These are phyloP conservation scores for Misgurnus anguillicaudatus DNA, from an alignment of 2,113 vertebrate species.

Conservation along the genomic window DNA sequence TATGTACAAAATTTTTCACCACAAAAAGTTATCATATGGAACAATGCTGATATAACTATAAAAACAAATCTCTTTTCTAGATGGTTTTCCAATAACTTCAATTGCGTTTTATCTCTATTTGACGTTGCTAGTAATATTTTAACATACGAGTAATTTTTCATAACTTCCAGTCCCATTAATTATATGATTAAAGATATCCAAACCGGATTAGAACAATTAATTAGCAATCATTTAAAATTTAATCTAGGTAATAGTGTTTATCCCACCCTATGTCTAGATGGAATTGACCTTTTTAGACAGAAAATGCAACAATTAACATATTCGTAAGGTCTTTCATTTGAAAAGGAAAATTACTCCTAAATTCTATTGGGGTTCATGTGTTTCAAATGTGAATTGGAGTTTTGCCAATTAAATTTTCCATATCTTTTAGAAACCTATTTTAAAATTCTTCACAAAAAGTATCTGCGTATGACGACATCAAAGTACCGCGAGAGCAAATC, in stretches of 20 bases:
- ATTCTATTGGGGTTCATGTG: too few species aligned
- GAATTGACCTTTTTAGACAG: neutral
- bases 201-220: neutral
- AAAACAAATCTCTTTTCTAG: conserved; percentile 1
- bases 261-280: neutral
- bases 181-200: neutral
- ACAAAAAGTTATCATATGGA: neutral
- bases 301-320: neutral
- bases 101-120: neutral
- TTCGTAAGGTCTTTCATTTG: too few species aligned
- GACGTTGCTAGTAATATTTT: neutral
- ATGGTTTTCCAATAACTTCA: neutral
- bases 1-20: neutral
- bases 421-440: too few species aligned
- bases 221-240: neutral
- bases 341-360: too few species aligned
- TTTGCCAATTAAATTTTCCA: too few species aligned
- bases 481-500: too few species aligned
- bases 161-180: neutral
- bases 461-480: too few species aligned
- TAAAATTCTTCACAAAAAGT: too few species aligned
- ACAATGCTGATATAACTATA: conserved; percentile 8
- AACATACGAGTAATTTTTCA: neutral
- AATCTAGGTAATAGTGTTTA: neutral
- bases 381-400: too few species aligned